Conservation (phyloP, 2,797 vertebrate genomes). For the Scomberomorus guttatus region DNA sequence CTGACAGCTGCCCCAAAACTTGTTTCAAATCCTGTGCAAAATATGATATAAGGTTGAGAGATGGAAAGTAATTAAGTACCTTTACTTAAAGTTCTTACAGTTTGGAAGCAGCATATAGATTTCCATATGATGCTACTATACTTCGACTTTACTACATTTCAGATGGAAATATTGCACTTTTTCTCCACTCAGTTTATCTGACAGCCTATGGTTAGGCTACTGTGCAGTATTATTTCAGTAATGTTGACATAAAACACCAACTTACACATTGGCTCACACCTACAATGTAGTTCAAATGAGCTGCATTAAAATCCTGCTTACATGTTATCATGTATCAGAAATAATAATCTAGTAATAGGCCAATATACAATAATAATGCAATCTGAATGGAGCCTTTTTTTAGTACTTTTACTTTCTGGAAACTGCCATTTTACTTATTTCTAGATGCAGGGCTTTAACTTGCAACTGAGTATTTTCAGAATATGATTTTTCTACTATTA, state of each 20-base stretch:
- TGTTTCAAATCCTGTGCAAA: conserved; percentile 15
- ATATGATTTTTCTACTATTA: neutral
- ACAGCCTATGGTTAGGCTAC: neutral
- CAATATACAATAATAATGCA: too few relatives aligned
- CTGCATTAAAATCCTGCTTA: neutral
- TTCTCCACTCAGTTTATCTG: neutral
- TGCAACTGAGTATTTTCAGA: neutral
- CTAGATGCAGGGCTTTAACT: neutral
- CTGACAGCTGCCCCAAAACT: neutral
- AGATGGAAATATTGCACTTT: neutral
- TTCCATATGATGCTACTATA: neutral
- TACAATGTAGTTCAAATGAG: too few relatives aligned
- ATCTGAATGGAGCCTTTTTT: too few relatives aligned
- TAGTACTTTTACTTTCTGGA: neutral
- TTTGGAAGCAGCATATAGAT: neutral
- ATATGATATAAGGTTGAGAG: conserved; percentile 1
- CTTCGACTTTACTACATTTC: neutral
- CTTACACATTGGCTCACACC: neutral
- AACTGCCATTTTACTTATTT: neutral
- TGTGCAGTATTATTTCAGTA: neutral
- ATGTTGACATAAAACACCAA: neutral
- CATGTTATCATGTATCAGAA: neutral
- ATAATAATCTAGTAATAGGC: neutral
- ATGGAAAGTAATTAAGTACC: neutral
- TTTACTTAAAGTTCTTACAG: neutral